These are phyloP conservation scores for Drosophila pruinosa DNA, from an alignment of 1,140 invertebrate species.

Conservation along the genomic window DNA sequence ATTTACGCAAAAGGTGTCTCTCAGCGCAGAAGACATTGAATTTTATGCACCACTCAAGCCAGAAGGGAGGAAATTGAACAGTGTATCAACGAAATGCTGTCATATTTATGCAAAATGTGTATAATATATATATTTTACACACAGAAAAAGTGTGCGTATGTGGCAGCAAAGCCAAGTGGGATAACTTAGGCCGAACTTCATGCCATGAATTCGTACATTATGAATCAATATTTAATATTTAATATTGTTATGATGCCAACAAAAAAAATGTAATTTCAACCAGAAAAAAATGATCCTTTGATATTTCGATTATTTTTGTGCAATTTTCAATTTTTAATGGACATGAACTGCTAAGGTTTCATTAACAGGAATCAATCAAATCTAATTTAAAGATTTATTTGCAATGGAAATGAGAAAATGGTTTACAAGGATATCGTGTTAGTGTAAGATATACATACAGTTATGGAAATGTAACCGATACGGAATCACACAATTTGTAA, in stretches of 20 bases:
- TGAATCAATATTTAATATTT: neutral
- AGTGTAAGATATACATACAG: neutral
- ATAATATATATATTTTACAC: neutral
- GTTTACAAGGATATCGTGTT: neutral
- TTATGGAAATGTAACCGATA: neutral
- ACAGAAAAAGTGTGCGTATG: neutral
- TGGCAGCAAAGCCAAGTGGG: neutral
- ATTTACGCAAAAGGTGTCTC: neutral
- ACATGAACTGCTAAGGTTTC: neutral
- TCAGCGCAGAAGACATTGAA: neutral
- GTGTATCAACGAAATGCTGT: neutral
- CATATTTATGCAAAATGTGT: neutral
- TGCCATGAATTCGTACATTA: neutral
- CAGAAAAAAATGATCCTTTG: neutral
- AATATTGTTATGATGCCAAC: neutral
- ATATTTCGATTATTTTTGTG: neutral
- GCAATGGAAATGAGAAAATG: neutral
- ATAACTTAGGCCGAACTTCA: neutral
- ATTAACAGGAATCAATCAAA: neutral
- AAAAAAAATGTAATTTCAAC: neutral
- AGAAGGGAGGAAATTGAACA: neutral
- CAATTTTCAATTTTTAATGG: neutral
- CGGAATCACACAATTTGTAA: neutral
- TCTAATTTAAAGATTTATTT: neutral
- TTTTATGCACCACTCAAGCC: neutral